Evolutionary conservation across 2,888 invertebrate genomes (phyloP).

Genomic region (Zygogramma bicolorata): DNA sequence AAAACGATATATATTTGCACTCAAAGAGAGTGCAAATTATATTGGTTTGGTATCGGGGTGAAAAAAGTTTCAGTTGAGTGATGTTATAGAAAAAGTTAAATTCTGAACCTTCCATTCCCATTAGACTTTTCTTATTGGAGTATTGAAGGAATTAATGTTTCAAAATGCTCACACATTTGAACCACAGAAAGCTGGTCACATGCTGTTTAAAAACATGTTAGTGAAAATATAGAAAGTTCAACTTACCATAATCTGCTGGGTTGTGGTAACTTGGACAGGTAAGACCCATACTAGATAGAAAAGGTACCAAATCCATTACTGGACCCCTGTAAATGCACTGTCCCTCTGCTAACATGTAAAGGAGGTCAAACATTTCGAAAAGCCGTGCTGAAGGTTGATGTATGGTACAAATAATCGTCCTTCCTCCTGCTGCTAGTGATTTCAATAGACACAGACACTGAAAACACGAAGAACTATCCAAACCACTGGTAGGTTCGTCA

Average conservation of each 20-base stretch:
- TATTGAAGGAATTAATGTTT: too few relatives aligned
- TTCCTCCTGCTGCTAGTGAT: conserved; percentile 85
- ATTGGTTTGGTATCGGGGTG: too few relatives aligned
- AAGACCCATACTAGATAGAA: conserved; percentile 85
- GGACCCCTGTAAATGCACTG: conserved; percentile 94
- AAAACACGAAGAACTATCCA: conserved; percentile 95
- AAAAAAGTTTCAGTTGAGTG: too few relatives aligned
- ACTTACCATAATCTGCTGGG: conserved; percentile 92
- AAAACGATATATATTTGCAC: too few relatives aligned
- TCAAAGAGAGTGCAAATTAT: too few relatives aligned
- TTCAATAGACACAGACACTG: conserved; percentile 86
- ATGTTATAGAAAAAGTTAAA: too few relatives aligned
- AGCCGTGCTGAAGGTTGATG: conserved; percentile 96
- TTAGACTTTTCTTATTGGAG: too few relatives aligned
- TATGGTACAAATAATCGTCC: conserved; percentile 95
- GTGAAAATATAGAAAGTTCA: too few relatives aligned
- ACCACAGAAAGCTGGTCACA: too few relatives aligned
- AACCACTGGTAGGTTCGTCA: conserved; percentile 93
- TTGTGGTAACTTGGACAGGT: conserved; percentile 96
- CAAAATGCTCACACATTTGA: too few relatives aligned
- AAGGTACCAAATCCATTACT: conserved; percentile 87
- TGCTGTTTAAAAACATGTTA: too few relatives aligned
- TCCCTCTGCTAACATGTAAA: conserved; percentile 92
- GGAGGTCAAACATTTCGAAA: conserved; percentile 95
- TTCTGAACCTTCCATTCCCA: too few relatives aligned